Base-by-base conservation (phyloP, 2,797 vertebrate genomes). In the Poecilia picta region DNA sequence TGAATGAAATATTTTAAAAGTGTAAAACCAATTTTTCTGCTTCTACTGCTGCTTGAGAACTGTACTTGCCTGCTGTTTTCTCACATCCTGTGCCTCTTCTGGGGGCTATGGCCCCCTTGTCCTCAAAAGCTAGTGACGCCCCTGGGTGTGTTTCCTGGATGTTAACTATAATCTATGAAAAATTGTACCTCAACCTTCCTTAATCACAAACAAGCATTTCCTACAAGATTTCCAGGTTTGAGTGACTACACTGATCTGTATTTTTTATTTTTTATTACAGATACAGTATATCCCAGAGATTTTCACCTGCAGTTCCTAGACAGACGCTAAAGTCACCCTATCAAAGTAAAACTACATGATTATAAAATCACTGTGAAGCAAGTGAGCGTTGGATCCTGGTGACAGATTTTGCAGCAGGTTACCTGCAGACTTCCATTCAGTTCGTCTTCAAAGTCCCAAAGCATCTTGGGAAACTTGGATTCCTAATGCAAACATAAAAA, bases 351-450 rank as follows among this genome's bases (percentile, higher is more conserved):
- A 49, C 47, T 49, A 49, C 47, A 49, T 49, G 7, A 7, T 18
- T 18, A 49, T 49, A 20, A 18, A 49, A 20, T 8, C 49, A 23
- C 6, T 51, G 18, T 57, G 55, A 2, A 13, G 57, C 5, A 7
- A 31, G 28, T 59, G 12, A 59, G 12, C 12, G 2, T 59, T 31
- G 6, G 11, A 15, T 18, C 15, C 59, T 64, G 31, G 1, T 64
- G 28, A 11, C 15, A 18, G 33, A 62, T 62, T 8, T 55, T 59
- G 23, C 57, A 31, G 39, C 36, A 8, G 25, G 81, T 90, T 94
- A 95, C 95, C 94, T 92, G 80, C 0, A 83, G 68, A 31, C 89
- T 93, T 5, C 73, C 81, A n/a, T 95, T 95, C 51, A 88, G 71
- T 55, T 86, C 74, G 47, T 90, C 49, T 0, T 86, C 79, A 16